Conservation (phyloP, 2,888 invertebrate genomes). For the Actias luna region DNA sequence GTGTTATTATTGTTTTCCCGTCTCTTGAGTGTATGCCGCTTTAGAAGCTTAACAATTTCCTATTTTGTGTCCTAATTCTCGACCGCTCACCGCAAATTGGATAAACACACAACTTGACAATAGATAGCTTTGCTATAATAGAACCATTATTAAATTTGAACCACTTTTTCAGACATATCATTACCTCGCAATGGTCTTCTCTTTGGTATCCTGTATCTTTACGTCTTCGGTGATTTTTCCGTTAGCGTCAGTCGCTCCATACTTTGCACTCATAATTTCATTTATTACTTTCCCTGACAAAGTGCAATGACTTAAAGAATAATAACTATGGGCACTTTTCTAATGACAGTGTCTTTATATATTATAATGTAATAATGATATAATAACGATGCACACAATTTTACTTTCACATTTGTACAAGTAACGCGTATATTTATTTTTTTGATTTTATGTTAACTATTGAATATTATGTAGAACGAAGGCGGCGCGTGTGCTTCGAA, state of each 20-base stretch:
- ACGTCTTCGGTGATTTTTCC: conserved; percentile 47
- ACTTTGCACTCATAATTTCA: conserved; percentile 60
- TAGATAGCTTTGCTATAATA: conserved; percentile 31
- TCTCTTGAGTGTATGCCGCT: conserved; percentile 14
- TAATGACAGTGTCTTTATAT: conserved; percentile 7
- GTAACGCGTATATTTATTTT: conserved; percentile 28
- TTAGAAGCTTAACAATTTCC: conserved; percentile 36
- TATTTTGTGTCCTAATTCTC: conserved; percentile 44
- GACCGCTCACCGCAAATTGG: conserved; percentile 49
- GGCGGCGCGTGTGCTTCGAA: conserved; percentile 58
- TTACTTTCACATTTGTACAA: conserved; percentile 40
- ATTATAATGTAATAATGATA: conserved; percentile 12
- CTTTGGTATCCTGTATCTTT: conserved; percentile 43
- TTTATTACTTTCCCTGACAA: conserved; percentile 12
- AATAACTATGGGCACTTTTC: conserved; percentile 10
- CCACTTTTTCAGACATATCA: conserved; percentile 19
- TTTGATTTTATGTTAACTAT: conserved; percentile 26
- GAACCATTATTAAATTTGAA: conserved; percentile 32
- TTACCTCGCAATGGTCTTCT: conserved; percentile 61
- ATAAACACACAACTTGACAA: conserved; percentile 42
- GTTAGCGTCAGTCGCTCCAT: conserved; percentile 62
- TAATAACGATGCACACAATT: conserved; percentile 1
- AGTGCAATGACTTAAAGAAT: conserved; percentile 11
- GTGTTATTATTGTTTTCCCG: not conserved
- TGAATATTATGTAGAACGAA: conserved; percentile 30